A percentile compares a stretch with the other conserved stretches of the same genome.
Evolutionary conservation across 2,113 vertebrate species (phyloP).

Genomic region (Oenanthe melanoleuca): DNA sequence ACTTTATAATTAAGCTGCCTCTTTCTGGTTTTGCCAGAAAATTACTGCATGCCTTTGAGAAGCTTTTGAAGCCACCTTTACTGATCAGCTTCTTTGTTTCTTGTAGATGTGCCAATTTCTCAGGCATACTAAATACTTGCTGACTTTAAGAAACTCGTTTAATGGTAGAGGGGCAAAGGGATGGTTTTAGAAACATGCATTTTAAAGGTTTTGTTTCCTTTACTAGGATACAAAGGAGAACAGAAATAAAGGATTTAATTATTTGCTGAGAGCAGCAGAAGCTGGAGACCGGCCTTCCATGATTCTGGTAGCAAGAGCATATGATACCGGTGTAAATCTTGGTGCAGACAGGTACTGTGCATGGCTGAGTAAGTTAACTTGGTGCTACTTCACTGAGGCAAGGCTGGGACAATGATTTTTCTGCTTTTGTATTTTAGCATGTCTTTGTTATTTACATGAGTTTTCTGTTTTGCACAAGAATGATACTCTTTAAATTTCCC

Average conservation of each 20-base stretch:
- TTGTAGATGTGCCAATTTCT: background rate
- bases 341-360: slow-evolving; percentile 83
- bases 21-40: background rate
- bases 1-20: background rate
- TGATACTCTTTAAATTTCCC: background rate
- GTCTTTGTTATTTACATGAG: background rate
- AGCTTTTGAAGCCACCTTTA: background rate
- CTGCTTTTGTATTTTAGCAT: background rate
- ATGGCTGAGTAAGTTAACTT: background rate
- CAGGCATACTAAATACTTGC: background rate
- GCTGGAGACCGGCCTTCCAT: slow-evolving; percentile 92
- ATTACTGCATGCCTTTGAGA: background rate
- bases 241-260: slow-evolving; percentile 87
- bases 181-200: background rate
- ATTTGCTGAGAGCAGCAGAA: slow-evolving; percentile 89
- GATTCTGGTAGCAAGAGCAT: slow-evolving; percentile 91
- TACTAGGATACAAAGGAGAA: slow-evolving; percentile 87
- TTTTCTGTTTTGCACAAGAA: background rate
- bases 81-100: background rate
- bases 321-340: slow-evolving; percentile 86
- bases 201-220: background rate
- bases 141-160: background rate
- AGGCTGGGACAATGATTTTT: background rate
- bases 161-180: background rate
- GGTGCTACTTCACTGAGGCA: background rate